A percentile compares a stretch with the other conserved stretches of the same genome.
phyloP scores from a whole-genome alignment of 1,140 invertebrate species.

The Elymnias hypermnestra region DNA sequence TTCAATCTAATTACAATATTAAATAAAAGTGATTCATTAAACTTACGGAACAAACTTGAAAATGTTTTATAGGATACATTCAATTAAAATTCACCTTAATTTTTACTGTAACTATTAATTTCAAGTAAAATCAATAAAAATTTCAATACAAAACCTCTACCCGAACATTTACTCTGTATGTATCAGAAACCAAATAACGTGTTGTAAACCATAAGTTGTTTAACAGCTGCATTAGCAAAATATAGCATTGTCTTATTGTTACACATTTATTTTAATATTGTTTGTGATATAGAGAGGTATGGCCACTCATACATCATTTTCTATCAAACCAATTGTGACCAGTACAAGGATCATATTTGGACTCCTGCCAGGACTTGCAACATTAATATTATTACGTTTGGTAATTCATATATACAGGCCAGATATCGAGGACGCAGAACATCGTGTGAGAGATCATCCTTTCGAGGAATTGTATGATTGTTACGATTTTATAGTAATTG shows the following conservation, averaged over 20 bases:
- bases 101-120: no score
- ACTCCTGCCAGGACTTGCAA: conserved; percentile 77
- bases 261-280: no score
- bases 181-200: not conserved
- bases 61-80: no score
- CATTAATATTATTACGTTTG: conserved; percentile 78
- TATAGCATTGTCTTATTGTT: no score
- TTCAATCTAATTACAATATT: no score
- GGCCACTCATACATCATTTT: conserved; percentile 30
- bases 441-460: conserved; percentile 74
- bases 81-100: no score
- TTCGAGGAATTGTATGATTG: conserved; percentile 68
- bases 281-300: conserved; percentile 27
- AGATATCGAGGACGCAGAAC: conserved; percentile 80
- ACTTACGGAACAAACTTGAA: no score
- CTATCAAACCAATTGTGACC: conserved; percentile 57
- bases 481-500: conserved; percentile 88
- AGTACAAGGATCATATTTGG: conserved; percentile 79
- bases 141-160: no score
- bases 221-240: not conserved
- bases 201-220: not conserved
- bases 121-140: no score
- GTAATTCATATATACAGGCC: conserved; percentile 78
- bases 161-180: not conserved
- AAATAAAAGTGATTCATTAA: no score